Evolutionary conservation across 2,797 vertebrate genomes (phyloP), one percentile per base, ranked within the genome.

Genomic region (Sebastes trivittatus): DNA sequence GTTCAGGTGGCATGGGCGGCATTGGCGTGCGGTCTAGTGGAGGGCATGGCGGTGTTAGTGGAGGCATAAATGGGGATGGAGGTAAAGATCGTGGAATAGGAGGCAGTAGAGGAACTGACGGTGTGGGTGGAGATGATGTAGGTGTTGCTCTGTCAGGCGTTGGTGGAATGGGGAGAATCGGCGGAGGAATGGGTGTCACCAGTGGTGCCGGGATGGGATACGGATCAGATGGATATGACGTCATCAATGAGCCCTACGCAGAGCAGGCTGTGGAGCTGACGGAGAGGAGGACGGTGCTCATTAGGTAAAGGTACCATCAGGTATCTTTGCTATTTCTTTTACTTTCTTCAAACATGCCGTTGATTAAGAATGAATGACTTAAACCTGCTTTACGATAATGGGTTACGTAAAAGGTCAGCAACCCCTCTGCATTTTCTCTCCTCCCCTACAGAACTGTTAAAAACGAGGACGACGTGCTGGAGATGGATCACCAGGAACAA

Each of bases 261-360:
- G 94, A 92, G 63, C 94, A 96, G 84, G 93, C 94, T 32, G 93
- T 96, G 85, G 95, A 96, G 84, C 88, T 92, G 90, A 96, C 93
- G 1, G 94, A 96, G 90, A 94, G 93, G 75, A 95, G 95, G 89
- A 95, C 95, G 8, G 93, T 96, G 68, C 89, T 96, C n/a, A 95
- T 96, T 86, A 96, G 95, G 96, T 96, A 95, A 94, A 89, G 87
- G 88, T 87, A 82, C 81, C 80, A 76, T 64, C 58, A 71, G 75
- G 65, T 80, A 86, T 78, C 36, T 72, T 81, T 82, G 75, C 25
- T 59, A 10, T 70, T 82, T 42, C n/a, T 75, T 69, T 60, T 20
- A 23, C 30, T 23, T 52, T 65, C 1, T 54, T 70, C 49, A 54
- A 9, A 67, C 29, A 11, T 27, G 11, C 6, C 27, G 3, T 36